Evolutionary conservation across 2,888 invertebrate genomes (phyloP).

Genomic region (Argyresthia goedartella): DNA sequence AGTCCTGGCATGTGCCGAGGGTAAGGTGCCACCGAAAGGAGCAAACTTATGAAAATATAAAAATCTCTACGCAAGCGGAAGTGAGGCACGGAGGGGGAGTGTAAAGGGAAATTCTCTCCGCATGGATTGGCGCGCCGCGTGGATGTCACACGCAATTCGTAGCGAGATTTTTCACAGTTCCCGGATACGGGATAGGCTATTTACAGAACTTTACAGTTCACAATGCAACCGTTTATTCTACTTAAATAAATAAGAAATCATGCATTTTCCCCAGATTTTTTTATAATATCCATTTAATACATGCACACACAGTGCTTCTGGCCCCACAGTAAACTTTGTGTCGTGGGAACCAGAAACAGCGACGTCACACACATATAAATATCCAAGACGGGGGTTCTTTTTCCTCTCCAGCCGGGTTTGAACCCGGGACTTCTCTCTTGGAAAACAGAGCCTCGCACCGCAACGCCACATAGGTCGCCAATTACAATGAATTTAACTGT

Average conservation of each 20-base stretch:
- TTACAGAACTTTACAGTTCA: not conserved
- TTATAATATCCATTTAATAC: not conserved
- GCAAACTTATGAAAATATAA: not conserved
- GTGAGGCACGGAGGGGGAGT: not conserved
- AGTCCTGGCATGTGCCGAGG: conserved; percentile 17
- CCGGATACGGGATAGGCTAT: not conserved
- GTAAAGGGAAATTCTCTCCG: not conserved
- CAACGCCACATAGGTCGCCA: too few species aligned
- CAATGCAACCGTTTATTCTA: not conserved
- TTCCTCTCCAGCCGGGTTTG: too few species aligned
- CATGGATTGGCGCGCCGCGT: not conserved
- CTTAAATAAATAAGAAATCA: not conserved
- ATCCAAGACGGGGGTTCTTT: too few species aligned
- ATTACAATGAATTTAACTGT: too few species aligned
- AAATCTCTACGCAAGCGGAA: not conserved
- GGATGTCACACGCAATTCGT: not conserved
- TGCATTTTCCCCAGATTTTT: not conserved
- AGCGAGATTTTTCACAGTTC: not conserved
- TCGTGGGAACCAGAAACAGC: too few species aligned
- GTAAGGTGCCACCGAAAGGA: not conserved
- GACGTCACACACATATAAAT: not conserved
- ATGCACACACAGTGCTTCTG: not conserved
- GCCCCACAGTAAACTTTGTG: not conserved
- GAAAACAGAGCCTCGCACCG: too few species aligned
- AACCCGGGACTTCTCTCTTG: too few species aligned